Evolutionary conservation across 2,888 invertebrate species (phyloP).

Genomic region (Amphiduros pacificus): DNA sequence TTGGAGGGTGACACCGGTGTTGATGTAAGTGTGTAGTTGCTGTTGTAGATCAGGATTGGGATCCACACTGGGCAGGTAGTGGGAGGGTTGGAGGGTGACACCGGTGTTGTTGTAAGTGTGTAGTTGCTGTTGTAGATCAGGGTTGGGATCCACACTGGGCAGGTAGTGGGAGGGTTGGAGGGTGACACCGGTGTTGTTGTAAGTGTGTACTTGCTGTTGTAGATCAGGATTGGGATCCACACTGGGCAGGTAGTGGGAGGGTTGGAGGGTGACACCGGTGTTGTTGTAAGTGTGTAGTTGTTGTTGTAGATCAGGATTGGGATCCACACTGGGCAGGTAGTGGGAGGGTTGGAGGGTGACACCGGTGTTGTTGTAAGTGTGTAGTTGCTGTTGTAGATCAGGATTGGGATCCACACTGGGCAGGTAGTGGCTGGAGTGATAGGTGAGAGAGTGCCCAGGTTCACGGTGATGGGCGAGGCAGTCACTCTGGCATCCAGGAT

Average conservation of each 20-base stretch:
- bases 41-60: conserved; percentile 48
- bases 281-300: too few species aligned
- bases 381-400: too few species aligned
- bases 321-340: conserved; percentile 40
- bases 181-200: too few species aligned
- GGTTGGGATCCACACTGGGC: too few species aligned
- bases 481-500: conserved; percentile 47
- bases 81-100: conserved; percentile 40
- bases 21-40: too few species aligned
- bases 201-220: too few species aligned
- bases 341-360: conserved; percentile 40
- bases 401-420: conserved; percentile 45
- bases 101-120: too few species aligned
- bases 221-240: conserved; percentile 46
- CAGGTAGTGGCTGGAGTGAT: conserved; percentile 41
- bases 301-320: conserved; percentile 49
- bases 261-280: conserved; percentile 39
- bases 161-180: too few species aligned
- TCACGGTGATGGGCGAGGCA: conserved; percentile 44
- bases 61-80: conserved; percentile 41
- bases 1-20: conserved; percentile 41
- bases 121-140: too few species aligned
- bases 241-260: conserved; percentile 41
- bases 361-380: too few species aligned
- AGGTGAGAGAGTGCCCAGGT: conserved; percentile 42